A percentile compares a stretch with the other conserved stretches of the same genome.
These are phyloP conservation scores for Mesembrinibis cayennensis DNA, from an alignment of 2,113 vertebrate species.

Conservation along the genomic window DNA sequence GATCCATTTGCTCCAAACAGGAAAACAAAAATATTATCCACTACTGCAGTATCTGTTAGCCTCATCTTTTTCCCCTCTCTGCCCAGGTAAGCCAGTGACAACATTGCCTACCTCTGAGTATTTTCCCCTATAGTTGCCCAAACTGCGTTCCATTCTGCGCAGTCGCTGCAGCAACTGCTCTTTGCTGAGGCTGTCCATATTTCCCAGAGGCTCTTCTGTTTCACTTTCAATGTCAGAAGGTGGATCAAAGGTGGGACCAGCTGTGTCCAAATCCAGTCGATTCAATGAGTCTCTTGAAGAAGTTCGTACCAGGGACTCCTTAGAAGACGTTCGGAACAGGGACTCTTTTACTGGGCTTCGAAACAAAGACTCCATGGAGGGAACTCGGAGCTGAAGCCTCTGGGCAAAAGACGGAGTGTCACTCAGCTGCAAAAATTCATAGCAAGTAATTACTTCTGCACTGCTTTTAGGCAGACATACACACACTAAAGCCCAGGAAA, in stretches of 20 bases:
- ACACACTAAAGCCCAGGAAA: neutral
- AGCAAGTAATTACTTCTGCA: neutral
- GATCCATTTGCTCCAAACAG: neutral
- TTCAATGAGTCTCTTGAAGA: constrained; percentile 90
- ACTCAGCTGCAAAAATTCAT: constrained; percentile 72
- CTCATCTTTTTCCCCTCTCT: neutral
- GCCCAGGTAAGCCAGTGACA: neutral
- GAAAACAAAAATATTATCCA: neutral
- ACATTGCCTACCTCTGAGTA: constrained; percentile 84
- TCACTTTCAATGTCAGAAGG: constrained; percentile 94
- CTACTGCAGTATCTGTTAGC: no score
- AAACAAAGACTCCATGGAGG: constrained; percentile 92
- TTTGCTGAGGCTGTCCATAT: constrained; percentile 78
- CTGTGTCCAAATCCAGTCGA: constrained; percentile 75
- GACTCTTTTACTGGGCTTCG: constrained; percentile 85
- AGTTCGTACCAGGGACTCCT: constrained; percentile 86
- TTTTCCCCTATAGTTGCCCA: constrained; percentile 87
- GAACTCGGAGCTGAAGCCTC: constrained; percentile 90
- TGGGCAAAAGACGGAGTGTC: constrained; percentile 87
- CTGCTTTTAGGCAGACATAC: neutral
- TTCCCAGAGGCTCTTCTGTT: constrained; percentile 82
- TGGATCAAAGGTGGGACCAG: constrained; percentile 78
- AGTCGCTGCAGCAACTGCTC: constrained; percentile 87
- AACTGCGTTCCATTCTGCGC: constrained; percentile 83
- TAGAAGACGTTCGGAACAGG: constrained; percentile 86